Conservation (phyloP, 2,888 invertebrate genomes). For the Venusia cambrica region DNA sequence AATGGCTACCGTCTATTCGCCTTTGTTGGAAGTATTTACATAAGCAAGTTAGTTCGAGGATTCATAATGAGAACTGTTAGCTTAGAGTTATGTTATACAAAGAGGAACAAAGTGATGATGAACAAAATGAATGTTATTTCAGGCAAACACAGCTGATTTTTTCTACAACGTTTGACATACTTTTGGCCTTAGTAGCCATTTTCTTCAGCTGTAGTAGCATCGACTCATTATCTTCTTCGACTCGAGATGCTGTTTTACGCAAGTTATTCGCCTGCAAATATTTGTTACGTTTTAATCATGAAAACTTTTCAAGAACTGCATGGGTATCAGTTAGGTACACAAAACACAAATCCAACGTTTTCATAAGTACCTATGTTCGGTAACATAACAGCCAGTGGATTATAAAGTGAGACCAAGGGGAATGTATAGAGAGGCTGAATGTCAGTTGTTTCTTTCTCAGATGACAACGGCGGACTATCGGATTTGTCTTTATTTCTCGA, state of each 20-base stretch:
- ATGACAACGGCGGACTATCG: conserved; percentile 72
- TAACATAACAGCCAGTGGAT: conserved; percentile 72
- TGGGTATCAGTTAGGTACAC: conserved; percentile 32
- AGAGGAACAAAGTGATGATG: conserved; percentile 20
- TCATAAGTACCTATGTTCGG: conserved; percentile 72
- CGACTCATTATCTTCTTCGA: conserved; percentile 98
- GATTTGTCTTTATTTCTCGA: conserved; percentile 51
- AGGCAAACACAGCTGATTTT: conserved; percentile 58
- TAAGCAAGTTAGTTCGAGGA: conserved; percentile 62
- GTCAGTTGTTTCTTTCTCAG: conserved; percentile 47
- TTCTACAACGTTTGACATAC: conserved; percentile 82
- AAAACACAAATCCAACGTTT: conserved; percentile 41
- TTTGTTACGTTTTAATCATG: conserved; percentile 60
- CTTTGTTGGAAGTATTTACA: conserved; percentile 43
- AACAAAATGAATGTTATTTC: conserved; percentile 40
- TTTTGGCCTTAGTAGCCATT: conserved; percentile 93
- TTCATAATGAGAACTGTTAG: conserved; percentile 20
- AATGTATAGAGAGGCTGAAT: conserved; percentile 51
- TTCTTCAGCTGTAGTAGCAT: conserved; percentile 97
- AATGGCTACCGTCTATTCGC: conserved; percentile 78
- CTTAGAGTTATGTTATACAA: conserved; percentile 8
- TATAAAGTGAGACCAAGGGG: conserved; percentile 69
- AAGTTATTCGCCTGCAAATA: conserved; percentile 91
- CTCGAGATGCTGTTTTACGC: conserved; percentile 93
- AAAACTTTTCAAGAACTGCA: conserved; percentile 28